phyloP scores from a whole-genome alignment of 2,888 invertebrate species.

The Balanococcus diminutus region DNA sequence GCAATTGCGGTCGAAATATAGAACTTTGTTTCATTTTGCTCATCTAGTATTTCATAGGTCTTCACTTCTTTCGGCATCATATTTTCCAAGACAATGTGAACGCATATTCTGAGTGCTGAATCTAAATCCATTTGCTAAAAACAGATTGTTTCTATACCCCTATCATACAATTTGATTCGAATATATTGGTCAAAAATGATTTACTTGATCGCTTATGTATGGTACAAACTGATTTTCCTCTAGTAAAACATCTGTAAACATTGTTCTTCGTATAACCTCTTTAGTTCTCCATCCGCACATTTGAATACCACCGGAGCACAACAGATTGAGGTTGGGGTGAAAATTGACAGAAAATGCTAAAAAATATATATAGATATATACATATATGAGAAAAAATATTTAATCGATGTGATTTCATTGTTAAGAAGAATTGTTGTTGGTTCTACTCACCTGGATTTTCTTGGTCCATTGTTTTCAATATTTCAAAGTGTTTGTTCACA shows the following conservation, averaged over 20 bases:
- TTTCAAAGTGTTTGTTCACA: slow-evolving; percentile 61
- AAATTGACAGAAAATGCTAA: slow-evolving; percentile 62
- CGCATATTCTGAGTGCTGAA: background rate
- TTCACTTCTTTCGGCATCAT: slow-evolving; percentile 63
- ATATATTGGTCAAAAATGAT: no score
- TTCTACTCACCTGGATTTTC: background rate
- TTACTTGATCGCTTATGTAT: slow-evolving; percentile 61
- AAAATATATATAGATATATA: no score
- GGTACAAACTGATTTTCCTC: slow-evolving; percentile 78
- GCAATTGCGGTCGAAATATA: background rate
- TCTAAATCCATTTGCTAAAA: background rate
- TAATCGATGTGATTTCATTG: no score
- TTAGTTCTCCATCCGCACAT: slow-evolving; percentile 77
- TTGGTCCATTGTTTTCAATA: background rate
- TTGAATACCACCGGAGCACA: slow-evolving; percentile 77
- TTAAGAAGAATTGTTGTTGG: no score
- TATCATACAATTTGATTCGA: background rate
- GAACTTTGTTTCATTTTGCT: background rate
- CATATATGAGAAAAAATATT: no score
- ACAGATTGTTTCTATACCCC: background rate
- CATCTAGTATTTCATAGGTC: slow-evolving; percentile 60
- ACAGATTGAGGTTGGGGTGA: slow-evolving; percentile 62
- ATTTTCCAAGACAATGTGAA: slow-evolving; percentile 61
- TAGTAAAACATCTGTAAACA: slow-evolving; percentile 75
- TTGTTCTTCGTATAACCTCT: slow-evolving; percentile 72